Base-by-base conservation (phyloP, 35 echinoderm and acorn worm species). In the Ophiothrix spiculata region DNA sequence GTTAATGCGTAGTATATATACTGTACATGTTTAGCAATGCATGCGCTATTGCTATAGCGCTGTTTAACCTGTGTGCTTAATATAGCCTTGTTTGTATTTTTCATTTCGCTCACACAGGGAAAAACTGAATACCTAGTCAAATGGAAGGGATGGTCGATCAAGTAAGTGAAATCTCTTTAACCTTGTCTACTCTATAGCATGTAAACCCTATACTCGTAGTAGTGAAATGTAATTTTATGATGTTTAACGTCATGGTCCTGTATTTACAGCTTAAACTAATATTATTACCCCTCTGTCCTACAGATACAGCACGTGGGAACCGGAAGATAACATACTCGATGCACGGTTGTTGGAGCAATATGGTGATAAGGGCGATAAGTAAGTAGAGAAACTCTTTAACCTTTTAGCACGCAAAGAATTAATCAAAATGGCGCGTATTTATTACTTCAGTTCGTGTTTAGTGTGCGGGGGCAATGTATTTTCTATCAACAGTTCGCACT, bases 281-380 rank as follows among this genome's bases (percentile, higher is more conserved):
- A n/a, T n/a, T n/a, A n/a, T n/a, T n/a, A n/a, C 56, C n/a, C n/a
- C 38, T n/a, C n/a, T 56, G 40, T 31, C 56, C 39, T 56, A 74
- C 74, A 97, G 95, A 74, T 81, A 97, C 81, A 97, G 93, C 33
- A 97, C 95, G 28, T 97, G 95, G 95, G 95, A 97, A 69, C 95
- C 95, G 10, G 95, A 93, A 77, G 80, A 81, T 10, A 93, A 97
- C 64, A 97, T 97, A 37, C 79, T 97, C 6, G 95, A 97, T 75
- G 34, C 79, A 17, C 81, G 95, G 23, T 77, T 97, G 4, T 76
- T 97, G 8, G 74, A 93, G 19, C 76, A 82, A 28, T 97, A 87
- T 74, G 91, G 90, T n/a, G n/a, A n/a, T n/a, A n/a, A n/a, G n/a
- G n/a, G n/a, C 39, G 45, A 42, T 33, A 97, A 88, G 95, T 97